phyloP scores from a whole-genome alignment of 2,113 vertebrate genomes.

The Oncorhynchus masou region DNA sequence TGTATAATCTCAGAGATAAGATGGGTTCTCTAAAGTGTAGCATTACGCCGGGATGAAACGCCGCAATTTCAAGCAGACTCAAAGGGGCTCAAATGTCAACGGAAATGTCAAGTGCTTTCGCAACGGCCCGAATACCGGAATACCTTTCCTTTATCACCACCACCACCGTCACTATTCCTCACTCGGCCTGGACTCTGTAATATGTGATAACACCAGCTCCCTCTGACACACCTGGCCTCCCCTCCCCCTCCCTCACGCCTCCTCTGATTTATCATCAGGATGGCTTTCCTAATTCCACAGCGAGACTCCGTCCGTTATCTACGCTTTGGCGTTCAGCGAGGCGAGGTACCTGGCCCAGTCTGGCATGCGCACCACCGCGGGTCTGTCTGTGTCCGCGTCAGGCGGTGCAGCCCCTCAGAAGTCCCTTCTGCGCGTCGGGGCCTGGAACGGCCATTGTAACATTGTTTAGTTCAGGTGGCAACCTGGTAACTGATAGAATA shows the following conservation, averaged over 20 bases:
- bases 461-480: conserved; percentile 37
- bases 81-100: conserved; percentile 75
- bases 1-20: conserved; percentile 86
- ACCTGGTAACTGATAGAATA: neutral
- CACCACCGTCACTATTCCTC: conserved; percentile 34
- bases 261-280: conserved; percentile 14
- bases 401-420: conserved; percentile 27
- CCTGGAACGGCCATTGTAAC: conserved; percentile 52
- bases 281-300: conserved; percentile 27
- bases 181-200: conserved; percentile 25
- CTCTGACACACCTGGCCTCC: conserved; percentile 33
- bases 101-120: conserved; percentile 78
- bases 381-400: conserved; percentile 1
- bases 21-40: conserved; percentile 73
- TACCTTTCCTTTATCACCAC: conserved; percentile 51
- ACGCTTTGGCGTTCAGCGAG: neutral
- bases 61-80: conserved; percentile 78
- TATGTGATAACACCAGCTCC: conserved; percentile 26
- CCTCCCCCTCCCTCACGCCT: neutral
- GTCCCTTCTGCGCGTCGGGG: conserved; percentile 22
- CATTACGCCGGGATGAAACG: conserved; percentile 79
- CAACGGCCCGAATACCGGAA: conserved; percentile 59
- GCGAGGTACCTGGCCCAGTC: conserved; percentile 23
- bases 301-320: conserved; percentile 36
- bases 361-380: conserved; percentile 34